phyloP scores from a whole-genome alignment of 1,140 invertebrate genomes.

The Trichogramma pretiosum region DNA sequence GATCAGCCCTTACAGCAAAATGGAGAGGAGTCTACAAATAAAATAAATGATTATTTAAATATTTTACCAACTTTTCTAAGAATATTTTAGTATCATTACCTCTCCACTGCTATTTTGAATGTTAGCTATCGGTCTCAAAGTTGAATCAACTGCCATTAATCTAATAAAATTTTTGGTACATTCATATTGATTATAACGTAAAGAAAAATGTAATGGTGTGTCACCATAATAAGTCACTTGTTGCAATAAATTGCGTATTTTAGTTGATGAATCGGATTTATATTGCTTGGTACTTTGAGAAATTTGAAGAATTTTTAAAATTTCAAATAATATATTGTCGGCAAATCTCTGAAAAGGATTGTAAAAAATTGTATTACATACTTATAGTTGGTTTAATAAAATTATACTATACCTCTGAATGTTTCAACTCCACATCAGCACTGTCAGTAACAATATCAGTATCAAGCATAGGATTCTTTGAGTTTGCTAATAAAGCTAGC shows the following conservation, averaged over 20 bases:
- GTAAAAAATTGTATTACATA: too few relatives aligned
- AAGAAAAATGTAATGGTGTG: slow-evolving; percentile 32
- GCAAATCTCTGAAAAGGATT: slow-evolving; percentile 24
- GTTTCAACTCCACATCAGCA: not conserved
- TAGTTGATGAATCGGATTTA: slow-evolving; percentile 10
- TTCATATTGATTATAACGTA: slow-evolving; percentile 30
- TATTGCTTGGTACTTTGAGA: slow-evolving; percentile 2
- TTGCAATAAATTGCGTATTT: slow-evolving; percentile 25
- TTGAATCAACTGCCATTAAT: slow-evolving; percentile 24
- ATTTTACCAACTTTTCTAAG: slow-evolving; percentile 21
- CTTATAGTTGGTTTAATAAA: not conserved
- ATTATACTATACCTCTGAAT: too few relatives aligned
- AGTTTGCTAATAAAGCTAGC: not conserved
- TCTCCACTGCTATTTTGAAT: slow-evolving; percentile 32
- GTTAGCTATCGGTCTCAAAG: slow-evolving; percentile 26
- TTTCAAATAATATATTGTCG: slow-evolving; percentile 21
- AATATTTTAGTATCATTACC: slow-evolving; percentile 19
- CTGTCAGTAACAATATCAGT: not conserved
- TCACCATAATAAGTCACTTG: slow-evolving; percentile 31
- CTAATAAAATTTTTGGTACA: slow-evolving; percentile 27
- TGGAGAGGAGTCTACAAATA: slow-evolving; percentile 44
- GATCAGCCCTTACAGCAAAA: slow-evolving; percentile 43
- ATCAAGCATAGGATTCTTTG: not conserved
- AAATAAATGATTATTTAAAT: slow-evolving; percentile 19
- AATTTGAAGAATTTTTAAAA: slow-evolving; percentile 20